Evolutionary conservation across 2,797 vertebrate species (phyloP).

Genomic region (Spinibarbus caldwelli): DNA sequence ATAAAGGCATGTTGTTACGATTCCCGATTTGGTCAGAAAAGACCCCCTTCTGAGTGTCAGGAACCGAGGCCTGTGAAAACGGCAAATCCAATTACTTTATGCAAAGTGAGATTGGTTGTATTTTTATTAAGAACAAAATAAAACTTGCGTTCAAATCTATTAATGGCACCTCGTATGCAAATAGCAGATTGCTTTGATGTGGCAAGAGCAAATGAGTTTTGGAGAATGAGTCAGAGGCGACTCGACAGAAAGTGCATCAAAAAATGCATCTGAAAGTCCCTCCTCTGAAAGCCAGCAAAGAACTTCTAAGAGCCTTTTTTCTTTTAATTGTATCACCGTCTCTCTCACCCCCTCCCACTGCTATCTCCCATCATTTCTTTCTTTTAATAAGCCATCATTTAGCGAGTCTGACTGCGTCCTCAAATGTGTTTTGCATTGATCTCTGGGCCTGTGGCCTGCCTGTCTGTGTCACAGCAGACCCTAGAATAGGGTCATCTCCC

Average conservation of each 20-base stretch:
- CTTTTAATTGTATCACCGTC: slow-evolving; percentile 28
- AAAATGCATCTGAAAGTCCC: slow-evolving; percentile 23
- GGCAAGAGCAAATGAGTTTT: slow-evolving; percentile 32
- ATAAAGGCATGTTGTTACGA: slow-evolving; percentile 32
- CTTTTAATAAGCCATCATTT: slow-evolving; percentile 58
- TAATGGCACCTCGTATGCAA: slow-evolving; percentile 64
- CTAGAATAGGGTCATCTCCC: slow-evolving; percentile 25
- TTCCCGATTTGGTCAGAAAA: not conserved
- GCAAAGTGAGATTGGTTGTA: slow-evolving; percentile 68
- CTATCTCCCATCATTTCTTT: slow-evolving; percentile 46
- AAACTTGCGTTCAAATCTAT: slow-evolving; percentile 62
- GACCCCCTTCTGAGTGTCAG: slow-evolving; percentile 62
- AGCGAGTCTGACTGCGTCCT: slow-evolving; percentile 45
- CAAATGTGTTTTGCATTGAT: slow-evolving; percentile 55
- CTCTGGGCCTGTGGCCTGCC: slow-evolving; percentile 12
- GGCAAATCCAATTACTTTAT: slow-evolving; percentile 76
- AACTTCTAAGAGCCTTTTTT: slow-evolving; percentile 28
- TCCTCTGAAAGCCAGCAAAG: slow-evolving; percentile 32
- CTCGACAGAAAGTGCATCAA: slow-evolving; percentile 7
- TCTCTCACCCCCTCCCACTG: slow-evolving; percentile 21
- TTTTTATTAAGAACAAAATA: slow-evolving; percentile 69
- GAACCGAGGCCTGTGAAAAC: slow-evolving; percentile 67
- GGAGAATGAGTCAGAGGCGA: not conserved
- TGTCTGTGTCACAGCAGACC: not conserved
- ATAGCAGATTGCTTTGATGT: slow-evolving; percentile 70